These are phyloP conservation scores for Oxystoma pomonae DNA, from an alignment of 2,888 invertebrate genomes.

Conservation along the genomic window DNA sequence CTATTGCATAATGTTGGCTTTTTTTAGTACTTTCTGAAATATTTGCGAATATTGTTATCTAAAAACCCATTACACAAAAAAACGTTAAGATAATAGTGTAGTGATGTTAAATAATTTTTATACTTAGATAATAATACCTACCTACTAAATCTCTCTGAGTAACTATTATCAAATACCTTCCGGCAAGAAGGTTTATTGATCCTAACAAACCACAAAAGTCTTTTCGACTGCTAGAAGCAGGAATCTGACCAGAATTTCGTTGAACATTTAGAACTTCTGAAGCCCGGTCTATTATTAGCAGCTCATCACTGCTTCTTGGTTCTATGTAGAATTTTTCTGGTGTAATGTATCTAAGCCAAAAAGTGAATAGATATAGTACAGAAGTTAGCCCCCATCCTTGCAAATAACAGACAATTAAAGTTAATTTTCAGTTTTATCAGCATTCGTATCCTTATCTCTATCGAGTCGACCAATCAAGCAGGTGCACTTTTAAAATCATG, in stretches of 20 bases:
- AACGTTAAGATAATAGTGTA: too few relatives aligned
- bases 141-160: slow-evolving; percentile 80
- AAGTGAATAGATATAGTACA: neutral
- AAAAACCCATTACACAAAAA: too few relatives aligned
- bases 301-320: slow-evolving; percentile 69
- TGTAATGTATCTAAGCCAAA: slow-evolving; percentile 68
- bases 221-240: slow-evolving; percentile 55
- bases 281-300: slow-evolving; percentile 81
- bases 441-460: too few relatives aligned
- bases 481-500: too few relatives aligned
- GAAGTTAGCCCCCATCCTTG: neutral
- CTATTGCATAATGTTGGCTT: too few relatives aligned
- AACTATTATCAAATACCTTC: slow-evolving; percentile 83
- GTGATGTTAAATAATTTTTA: too few relatives aligned
- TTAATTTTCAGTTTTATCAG: too few relatives aligned
- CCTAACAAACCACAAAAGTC: slow-evolving; percentile 88
- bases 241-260: slow-evolving; percentile 56
- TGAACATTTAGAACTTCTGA: slow-evolving; percentile 39
- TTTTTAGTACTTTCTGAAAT: too few relatives aligned
- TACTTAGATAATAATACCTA: too few relatives aligned
- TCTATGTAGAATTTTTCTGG: slow-evolving; percentile 86
- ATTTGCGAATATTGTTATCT: too few relatives aligned
- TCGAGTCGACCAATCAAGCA: too few relatives aligned
- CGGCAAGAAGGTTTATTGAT: slow-evolving; percentile 76
- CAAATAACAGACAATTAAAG: too few relatives aligned